phyloP scores from a whole-genome alignment of 2,797 vertebrate genomes.

The Vultur gryphus region DNA sequence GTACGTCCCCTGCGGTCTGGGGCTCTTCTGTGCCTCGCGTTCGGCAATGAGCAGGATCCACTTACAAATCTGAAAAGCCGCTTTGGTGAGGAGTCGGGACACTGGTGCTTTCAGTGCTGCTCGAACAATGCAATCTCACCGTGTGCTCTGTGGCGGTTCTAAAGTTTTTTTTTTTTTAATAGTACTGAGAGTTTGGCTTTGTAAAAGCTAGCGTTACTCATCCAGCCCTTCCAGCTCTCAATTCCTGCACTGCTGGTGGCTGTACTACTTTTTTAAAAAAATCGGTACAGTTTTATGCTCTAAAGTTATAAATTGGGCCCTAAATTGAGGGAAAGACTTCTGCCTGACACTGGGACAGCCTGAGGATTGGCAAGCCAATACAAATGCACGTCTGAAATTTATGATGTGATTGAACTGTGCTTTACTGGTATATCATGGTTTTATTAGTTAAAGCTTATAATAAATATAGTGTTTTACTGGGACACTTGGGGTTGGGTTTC shows the following conservation, averaged over 20 bases:
- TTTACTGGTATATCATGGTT: neutral
- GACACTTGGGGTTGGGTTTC: neutral
- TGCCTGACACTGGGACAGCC: neutral
- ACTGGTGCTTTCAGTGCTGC: neutral
- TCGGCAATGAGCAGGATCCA: neutral
- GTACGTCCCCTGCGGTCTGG: neutral
- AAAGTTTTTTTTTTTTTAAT: neutral
- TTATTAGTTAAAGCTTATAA: neutral
- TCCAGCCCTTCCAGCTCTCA: neutral
- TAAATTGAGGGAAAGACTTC: neutral
- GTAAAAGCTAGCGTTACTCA: neutral
- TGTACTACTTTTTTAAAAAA: neutral
- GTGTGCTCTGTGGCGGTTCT: neutral
- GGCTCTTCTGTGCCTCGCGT: fast-evolving
- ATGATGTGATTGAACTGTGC: neutral
- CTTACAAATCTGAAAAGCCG: neutral
- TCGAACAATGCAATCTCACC: fast-evolving
- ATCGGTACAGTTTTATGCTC: neutral
- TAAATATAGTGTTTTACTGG: neutral
- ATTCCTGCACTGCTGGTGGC: neutral
- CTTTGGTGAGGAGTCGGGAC: neutral
- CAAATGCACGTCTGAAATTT: neutral
- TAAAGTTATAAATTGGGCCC: neutral
- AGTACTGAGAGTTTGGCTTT: neutral
- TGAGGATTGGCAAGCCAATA: neutral